Conservation (phyloP, 1,140 invertebrate species). For the Diplogasteroides magnus region DNA sequence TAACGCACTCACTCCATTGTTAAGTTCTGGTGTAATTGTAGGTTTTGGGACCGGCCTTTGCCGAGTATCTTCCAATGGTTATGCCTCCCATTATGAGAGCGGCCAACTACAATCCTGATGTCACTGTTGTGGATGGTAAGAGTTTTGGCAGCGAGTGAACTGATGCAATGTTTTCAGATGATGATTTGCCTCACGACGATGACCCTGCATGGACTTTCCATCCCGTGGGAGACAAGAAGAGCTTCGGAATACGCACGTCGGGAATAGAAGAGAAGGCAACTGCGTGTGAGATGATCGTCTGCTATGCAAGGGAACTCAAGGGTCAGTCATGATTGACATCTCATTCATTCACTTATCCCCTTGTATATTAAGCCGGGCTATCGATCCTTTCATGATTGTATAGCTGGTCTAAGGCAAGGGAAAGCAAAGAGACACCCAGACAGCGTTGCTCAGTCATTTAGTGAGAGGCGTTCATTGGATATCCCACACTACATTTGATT, state of each 20-base stretch:
- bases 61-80: conserved; percentile 90
- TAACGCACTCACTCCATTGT: background rate
- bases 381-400: too few species aligned
- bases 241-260: conserved; percentile 63
- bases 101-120: conserved; percentile 91
- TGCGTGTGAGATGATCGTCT: conserved; percentile 97
- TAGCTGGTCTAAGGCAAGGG: too few species aligned
- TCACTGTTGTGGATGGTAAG: conserved; percentile 85
- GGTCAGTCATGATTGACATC: background rate
- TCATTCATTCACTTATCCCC: background rate
- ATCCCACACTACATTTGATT: too few species aligned
- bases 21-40: conserved; percentile 5
- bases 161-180: conserved; percentile 50
- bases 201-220: conserved; percentile 97
- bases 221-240: conserved; percentile 79
- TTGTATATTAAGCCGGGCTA: background rate
- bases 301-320: conserved; percentile 93
- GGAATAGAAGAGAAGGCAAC: conserved; percentile 96
- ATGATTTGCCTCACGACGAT: conserved; percentile 73
- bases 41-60: conserved; percentile 83
- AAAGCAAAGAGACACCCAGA: too few species aligned
- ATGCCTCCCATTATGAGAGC: conserved; percentile 93
- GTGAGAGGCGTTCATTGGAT: too few species aligned
- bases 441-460: too few species aligned
- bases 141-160: background rate